Conservation (phyloP, 2,797 vertebrate species). For the Sebastes itinus region DNA sequence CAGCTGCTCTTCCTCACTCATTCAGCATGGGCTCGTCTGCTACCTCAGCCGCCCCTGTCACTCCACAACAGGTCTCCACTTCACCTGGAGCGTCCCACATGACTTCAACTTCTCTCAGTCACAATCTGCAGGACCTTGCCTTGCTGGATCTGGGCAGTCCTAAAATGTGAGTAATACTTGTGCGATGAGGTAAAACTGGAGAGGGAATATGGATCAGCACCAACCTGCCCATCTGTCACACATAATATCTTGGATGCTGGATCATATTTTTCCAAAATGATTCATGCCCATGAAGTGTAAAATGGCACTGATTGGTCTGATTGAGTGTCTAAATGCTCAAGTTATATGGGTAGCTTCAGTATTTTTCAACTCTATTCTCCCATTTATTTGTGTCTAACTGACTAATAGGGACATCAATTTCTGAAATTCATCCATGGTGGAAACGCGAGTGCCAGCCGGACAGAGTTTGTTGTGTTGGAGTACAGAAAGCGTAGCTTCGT, state of each 20-base stretch:
- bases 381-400: not conserved
- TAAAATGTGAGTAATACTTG: conserved; percentile 79
- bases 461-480: not conserved
- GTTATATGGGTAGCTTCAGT: not conserved
- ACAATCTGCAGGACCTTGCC: conserved; percentile 80
- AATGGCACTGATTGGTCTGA: not conserved
- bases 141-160: conserved; percentile 85
- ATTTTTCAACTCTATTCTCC: not conserved
- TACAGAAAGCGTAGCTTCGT: no score
- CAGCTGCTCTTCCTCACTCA: conserved; percentile 16
- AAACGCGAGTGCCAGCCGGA: rapidly evolving
- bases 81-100: conserved; percentile 12
- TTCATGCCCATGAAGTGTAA: not conserved
- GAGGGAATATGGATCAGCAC: not conserved
- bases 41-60: not conserved
- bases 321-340: not conserved
- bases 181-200: not conserved
- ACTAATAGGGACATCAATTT: not conserved
- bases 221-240: not conserved
- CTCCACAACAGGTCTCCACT: not conserved
- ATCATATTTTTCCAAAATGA: not conserved
- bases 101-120: conserved; percentile 47
- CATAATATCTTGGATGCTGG: not conserved
- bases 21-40: not conserved
- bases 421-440: not conserved